These are phyloP conservation scores for Apostichopus japonicus DNA, from an alignment of 35 echinoderm and acorn worm species.

Conservation along the genomic window DNA sequence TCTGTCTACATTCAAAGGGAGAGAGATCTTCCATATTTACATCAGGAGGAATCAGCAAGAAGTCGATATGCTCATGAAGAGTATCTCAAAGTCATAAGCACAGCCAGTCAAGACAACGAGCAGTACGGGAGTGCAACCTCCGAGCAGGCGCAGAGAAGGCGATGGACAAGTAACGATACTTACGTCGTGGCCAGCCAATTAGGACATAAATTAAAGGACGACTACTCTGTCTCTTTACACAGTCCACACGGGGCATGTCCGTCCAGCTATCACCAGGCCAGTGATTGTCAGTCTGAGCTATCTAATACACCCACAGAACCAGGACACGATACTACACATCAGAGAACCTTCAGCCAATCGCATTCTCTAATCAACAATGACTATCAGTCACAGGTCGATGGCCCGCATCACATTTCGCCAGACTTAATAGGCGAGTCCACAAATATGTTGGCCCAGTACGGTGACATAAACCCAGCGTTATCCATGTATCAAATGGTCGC, in stretches of 20 bases:
- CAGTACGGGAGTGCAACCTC: conserved; percentile 35
- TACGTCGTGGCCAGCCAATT: conserved; percentile 90
- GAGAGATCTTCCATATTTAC: conserved; percentile 79
- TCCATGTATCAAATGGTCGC: conserved; percentile 98
- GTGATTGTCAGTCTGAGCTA: conserved; percentile 69
- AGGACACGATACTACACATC: conserved; percentile 43
- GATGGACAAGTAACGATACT: conserved; percentile 93
- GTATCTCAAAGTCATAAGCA: conserved; percentile 68
- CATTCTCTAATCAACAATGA: conserved; percentile 47
- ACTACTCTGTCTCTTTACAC: conserved; percentile 88
- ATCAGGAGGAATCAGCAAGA: conserved; percentile 78
- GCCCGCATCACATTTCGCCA: conserved; percentile 13
- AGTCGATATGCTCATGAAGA: conserved; percentile 87
- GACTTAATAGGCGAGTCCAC: conserved; percentile 37
- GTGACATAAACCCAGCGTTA: conserved; percentile 54
- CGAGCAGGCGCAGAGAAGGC: conserved; percentile 62
- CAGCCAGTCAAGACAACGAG: conserved; percentile 41
- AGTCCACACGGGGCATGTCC: conserved; percentile 91
- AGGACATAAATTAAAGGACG: conserved; percentile 80
- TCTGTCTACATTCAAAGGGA: conserved; percentile 62
- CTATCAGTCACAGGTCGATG: conserved; percentile 15
- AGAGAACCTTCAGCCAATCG: conserved; percentile 36
- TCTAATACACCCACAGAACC: conserved; percentile 56
- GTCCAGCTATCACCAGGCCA: conserved; percentile 85
- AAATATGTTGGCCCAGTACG: conserved; percentile 27